Evolutionary conservation across 1,140 invertebrate species (phyloP).

Genomic region (Eriocheir sinensis): DNA sequence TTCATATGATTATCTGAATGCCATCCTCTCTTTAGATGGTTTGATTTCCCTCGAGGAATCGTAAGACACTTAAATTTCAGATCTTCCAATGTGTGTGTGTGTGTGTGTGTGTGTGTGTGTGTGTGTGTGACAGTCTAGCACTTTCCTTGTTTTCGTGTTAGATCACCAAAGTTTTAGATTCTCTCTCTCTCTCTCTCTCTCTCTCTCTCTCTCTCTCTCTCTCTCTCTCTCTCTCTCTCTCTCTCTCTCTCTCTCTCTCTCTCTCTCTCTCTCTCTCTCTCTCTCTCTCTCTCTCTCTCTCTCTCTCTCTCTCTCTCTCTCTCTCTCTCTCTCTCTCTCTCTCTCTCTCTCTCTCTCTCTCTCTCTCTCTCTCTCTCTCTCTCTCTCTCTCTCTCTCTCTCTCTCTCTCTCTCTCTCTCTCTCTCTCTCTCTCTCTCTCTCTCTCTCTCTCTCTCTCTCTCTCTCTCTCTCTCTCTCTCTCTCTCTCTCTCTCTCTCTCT

Average conservation of each 20-base stretch:
- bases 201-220: no score
- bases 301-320: slow-evolving; percentile 54
- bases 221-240: no score
- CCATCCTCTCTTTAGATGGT: not conserved
- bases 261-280: not conserved
- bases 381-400: not conserved
- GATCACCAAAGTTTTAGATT: not conserved
- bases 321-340: slow-evolving; percentile 39
- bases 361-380: slow-evolving; percentile 46
- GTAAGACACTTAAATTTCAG: not conserved
- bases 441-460: no score
- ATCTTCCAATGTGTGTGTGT: slow-evolving; percentile 8
- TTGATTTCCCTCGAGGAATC: not conserved
- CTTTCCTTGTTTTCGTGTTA: not conserved
- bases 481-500: slow-evolving; percentile 11
- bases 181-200: not conserved
- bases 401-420: not conserved
- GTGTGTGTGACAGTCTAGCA: not conserved
- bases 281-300: slow-evolving; percentile 36
- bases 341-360: not conserved
- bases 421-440: no score
- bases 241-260: not conserved
- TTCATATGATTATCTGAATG: not conserved
- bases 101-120: not conserved
- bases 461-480: no score